Conservation (phyloP, 2,888 invertebrate species). For the Drosophila neotestacea region DNA sequence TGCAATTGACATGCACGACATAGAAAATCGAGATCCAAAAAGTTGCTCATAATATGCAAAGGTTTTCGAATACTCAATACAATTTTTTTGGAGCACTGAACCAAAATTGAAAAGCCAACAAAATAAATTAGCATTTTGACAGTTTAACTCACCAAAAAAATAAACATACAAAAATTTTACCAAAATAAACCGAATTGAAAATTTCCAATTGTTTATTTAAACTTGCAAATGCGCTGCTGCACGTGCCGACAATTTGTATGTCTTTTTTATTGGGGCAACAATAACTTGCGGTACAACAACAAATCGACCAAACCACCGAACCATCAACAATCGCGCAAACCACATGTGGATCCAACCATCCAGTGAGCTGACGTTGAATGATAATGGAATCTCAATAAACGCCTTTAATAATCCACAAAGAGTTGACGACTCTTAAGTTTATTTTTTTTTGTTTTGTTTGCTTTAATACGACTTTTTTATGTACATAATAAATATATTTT, state of each 20-base stretch:
- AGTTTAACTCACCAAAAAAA: slow-evolving; percentile 30
- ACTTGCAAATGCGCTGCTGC: slow-evolving; percentile 52
- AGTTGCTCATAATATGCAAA: slow-evolving; percentile 73
- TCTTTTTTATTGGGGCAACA: slow-evolving; percentile 50
- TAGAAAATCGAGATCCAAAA: slow-evolving; percentile 43
- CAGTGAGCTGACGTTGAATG: slow-evolving; percentile 82
- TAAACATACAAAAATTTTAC: slow-evolving; percentile 14
- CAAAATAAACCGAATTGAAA: slow-evolving; percentile 37
- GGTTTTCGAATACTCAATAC: slow-evolving; percentile 42
- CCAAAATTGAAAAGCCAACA: slow-evolving; percentile 34
- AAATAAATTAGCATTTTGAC: slow-evolving; percentile 44
- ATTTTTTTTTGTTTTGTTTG: slow-evolving; percentile 21
- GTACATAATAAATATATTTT: slow-evolving; percentile 38
- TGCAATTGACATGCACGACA: slow-evolving; percentile 45
- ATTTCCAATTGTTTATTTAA: slow-evolving; percentile 66
- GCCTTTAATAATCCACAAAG: slow-evolving; percentile 58
- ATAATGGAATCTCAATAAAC: slow-evolving; percentile 75
- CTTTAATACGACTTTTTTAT: slow-evolving; percentile 19
- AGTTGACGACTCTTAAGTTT: slow-evolving; percentile 33
- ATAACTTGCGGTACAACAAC: slow-evolving; percentile 36
- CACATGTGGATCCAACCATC: slow-evolving; percentile 41
- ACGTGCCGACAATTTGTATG: slow-evolving; percentile 59
- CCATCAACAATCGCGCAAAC: slow-evolving; percentile 23
- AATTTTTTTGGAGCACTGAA: slow-evolving; percentile 19
- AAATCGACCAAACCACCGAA: slow-evolving; percentile 29